Evolutionary conservation across 2,888 invertebrate genomes (phyloP).

Genomic region (Cerastis leucographa): DNA sequence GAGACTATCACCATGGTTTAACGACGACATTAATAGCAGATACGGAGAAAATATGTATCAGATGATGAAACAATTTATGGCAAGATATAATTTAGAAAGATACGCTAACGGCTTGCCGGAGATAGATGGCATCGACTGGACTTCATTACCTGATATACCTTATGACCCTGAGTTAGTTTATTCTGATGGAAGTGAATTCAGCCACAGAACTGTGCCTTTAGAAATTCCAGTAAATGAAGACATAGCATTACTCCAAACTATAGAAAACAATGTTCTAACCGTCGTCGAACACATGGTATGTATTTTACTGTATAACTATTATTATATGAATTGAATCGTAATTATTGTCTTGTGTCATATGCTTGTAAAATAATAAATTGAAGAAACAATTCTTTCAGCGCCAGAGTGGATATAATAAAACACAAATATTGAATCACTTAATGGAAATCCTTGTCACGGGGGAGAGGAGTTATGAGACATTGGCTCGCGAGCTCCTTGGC

Average conservation of each 20-base stretch:
- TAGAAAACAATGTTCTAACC: constrained; percentile 80
- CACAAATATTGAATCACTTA: constrained; percentile 84
- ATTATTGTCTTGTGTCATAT: background rate
- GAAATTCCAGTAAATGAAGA: constrained; percentile 80
- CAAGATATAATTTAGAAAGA: constrained; percentile 93
- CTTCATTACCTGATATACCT: constrained; percentile 84
- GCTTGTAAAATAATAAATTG: constrained; percentile 33
- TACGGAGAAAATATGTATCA: constrained; percentile 92
- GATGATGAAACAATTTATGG: constrained; percentile 92
- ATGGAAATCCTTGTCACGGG: constrained; percentile 84
- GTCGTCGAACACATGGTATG: constrained; percentile 82
- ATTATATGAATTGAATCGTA: background rate
- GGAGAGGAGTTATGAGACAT: constrained; percentile 81
- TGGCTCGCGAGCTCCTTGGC: constrained; percentile 77
- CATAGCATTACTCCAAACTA: constrained; percentile 76
- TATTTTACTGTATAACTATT: constrained; percentile 25
- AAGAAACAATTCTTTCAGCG: constrained; percentile 78
- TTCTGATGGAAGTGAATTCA: constrained; percentile 92
- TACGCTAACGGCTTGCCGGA: constrained; percentile 92
- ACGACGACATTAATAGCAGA: constrained; percentile 84
- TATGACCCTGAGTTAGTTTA: constrained; percentile 92
- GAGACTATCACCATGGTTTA: constrained; percentile 90
- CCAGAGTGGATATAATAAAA: constrained; percentile 81
- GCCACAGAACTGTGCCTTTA: constrained; percentile 86
- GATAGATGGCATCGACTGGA: constrained; percentile 89